Conservation (phyloP, 1,140 invertebrate genomes). For the Calycopis cecrops region DNA sequence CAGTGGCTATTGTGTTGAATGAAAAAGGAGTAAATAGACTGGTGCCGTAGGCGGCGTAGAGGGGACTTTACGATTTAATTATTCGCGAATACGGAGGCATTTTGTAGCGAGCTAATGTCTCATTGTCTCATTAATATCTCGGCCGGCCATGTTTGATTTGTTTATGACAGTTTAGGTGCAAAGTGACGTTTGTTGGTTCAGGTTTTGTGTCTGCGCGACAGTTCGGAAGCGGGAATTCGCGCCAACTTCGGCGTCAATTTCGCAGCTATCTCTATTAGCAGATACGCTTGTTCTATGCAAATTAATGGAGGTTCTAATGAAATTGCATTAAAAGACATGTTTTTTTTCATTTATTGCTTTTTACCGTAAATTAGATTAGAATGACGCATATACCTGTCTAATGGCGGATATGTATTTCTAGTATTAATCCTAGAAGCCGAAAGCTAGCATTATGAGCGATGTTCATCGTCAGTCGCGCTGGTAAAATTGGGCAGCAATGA, state of each 20-base stretch:
- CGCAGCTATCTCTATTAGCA: constrained; percentile 30
- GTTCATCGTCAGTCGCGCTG: too few relatives aligned
- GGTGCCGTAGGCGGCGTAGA: constrained; percentile 65
- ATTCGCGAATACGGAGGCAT: constrained; percentile 73
- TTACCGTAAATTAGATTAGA: too few relatives aligned
- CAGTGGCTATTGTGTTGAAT: constrained; percentile 72
- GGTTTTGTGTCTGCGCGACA: constrained; percentile 36
- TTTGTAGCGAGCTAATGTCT: constrained; percentile 74
- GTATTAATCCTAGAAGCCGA: too few relatives aligned
- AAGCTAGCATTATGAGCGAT: too few relatives aligned
- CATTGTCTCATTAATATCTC: constrained; percentile 75
- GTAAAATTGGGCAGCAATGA: too few relatives aligned
- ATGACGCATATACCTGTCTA: too few relatives aligned
- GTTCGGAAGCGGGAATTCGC: constrained; percentile 33
- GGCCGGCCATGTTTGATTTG: constrained; percentile 71
- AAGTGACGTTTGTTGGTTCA: constrained; percentile 31
- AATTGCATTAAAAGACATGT: too few relatives aligned
- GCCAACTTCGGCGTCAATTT: constrained; percentile 35
- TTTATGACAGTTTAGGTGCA: constrained; percentile 67
- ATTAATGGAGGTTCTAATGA: too few relatives aligned
- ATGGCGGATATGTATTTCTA: too few relatives aligned
- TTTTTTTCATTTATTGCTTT: too few relatives aligned
- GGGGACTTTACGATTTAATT: constrained; percentile 75
- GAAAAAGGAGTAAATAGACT: constrained; percentile 74
- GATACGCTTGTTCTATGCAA: constrained; percentile 13